Conservation (phyloP, 2,888 invertebrate genomes). For the Nymphalis urticae region DNA sequence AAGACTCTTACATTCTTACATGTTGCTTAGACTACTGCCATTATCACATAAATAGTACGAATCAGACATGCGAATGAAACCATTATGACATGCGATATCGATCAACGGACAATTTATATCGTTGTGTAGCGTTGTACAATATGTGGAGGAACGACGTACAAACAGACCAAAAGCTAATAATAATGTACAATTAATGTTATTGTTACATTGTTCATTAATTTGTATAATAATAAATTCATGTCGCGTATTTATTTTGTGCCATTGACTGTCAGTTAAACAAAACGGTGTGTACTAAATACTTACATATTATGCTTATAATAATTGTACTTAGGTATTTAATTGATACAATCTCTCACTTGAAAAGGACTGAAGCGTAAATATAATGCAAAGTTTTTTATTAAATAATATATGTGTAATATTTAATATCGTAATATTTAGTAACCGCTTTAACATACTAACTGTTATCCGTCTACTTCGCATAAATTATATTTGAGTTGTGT, state of each 20-base stretch:
- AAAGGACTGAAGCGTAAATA: too few relatives aligned
- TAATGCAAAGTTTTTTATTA: too few relatives aligned
- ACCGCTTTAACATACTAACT: too few relatives aligned
- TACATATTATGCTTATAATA: too few relatives aligned
- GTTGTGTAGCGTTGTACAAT: background rate
- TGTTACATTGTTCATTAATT: conserved; percentile 46
- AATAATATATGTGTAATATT: too few relatives aligned
- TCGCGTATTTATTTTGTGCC: conserved; percentile 27
- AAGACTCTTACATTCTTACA: background rate
- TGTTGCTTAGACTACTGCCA: background rate
- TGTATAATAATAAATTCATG: conserved; percentile 35
- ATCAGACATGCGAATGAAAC: background rate
- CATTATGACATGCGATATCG: background rate
- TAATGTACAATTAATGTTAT: conserved; percentile 44
- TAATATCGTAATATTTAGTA: too few relatives aligned
- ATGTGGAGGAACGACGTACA: conserved; percentile 12
- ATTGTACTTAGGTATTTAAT: too few relatives aligned
- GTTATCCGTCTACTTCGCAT: too few relatives aligned
- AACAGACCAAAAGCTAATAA: conserved; percentile 26
- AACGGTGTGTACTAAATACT: conserved; percentile 1
- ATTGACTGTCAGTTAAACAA: conserved; percentile 12
- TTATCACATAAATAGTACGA: background rate
- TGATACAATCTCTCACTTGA: too few relatives aligned
- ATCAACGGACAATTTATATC: background rate
- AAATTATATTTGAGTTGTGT: too few relatives aligned